Conservation (phyloP, 2,888 invertebrate species). For the Tortricodes alternella region DNA sequence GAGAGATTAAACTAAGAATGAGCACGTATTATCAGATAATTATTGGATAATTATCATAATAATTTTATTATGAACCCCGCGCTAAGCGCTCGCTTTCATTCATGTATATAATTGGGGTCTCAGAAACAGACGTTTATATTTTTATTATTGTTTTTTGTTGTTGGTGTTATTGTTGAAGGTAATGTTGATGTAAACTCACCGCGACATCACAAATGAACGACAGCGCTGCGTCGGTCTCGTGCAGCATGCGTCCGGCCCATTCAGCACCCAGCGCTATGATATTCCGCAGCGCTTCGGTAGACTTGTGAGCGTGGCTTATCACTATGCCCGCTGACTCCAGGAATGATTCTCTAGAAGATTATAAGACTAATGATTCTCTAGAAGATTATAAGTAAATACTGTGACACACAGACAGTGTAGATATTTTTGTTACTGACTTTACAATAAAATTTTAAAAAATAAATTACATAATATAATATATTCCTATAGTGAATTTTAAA, state of each 20-base stretch:
- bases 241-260: slow-evolving; percentile 26
- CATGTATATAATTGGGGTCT: too few relatives aligned
- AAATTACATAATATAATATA: too few relatives aligned
- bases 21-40: too few relatives aligned
- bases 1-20: too few relatives aligned
- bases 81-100: too few relatives aligned
- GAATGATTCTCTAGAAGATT: slow-evolving; percentile 11
- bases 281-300: slow-evolving; percentile 19
- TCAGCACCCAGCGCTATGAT: slow-evolving; percentile 31
- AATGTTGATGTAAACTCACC: slow-evolving; percentile 44
- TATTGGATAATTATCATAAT: too few relatives aligned
- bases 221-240: slow-evolving; percentile 38
- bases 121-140: too few relatives aligned
- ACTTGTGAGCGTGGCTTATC: slow-evolving; percentile 36
- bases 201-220: slow-evolving; percentile 54
- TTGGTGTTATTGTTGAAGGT: background rate
- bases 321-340: slow-evolving; percentile 43
- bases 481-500: too few relatives aligned
- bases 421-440: background rate
- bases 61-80: too few relatives aligned
- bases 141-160: too few relatives aligned
- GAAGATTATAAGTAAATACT: background rate
- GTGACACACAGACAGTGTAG: background rate
- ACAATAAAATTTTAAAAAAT: too few relatives aligned
- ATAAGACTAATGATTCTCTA: background rate